Conservation (phyloP, 1,140 invertebrate genomes). For the Leucophenga varia region DNA sequence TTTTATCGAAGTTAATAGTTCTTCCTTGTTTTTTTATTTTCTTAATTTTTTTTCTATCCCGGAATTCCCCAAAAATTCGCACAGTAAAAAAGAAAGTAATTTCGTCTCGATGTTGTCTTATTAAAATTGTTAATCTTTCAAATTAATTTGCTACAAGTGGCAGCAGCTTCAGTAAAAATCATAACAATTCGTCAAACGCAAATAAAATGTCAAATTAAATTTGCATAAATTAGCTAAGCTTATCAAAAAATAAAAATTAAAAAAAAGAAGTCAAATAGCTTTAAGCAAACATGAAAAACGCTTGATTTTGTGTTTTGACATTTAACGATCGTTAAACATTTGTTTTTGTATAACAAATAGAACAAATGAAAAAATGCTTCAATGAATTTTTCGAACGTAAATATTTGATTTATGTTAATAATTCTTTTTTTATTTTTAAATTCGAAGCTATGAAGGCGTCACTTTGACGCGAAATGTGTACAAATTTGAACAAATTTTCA, state of each 20-base stretch:
- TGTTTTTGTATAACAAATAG: slow-evolving; percentile 14
- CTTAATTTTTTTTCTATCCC: too few species aligned
- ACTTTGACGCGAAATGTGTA: slow-evolving; percentile 26
- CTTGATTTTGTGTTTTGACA: slow-evolving; percentile 13
- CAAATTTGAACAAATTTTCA: too few species aligned
- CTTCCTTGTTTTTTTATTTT: too few species aligned
- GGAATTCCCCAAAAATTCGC: slow-evolving; percentile 29
- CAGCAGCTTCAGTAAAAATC: slow-evolving; percentile 2
- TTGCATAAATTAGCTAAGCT: slow-evolving; percentile 11
- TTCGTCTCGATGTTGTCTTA: too few species aligned
- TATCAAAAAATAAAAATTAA: slow-evolving; percentile 14
- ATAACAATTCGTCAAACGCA: slow-evolving; percentile 25
- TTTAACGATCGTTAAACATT: slow-evolving; percentile 2
- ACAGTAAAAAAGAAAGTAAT: too few species aligned
- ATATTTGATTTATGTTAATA: slow-evolving; percentile 19
- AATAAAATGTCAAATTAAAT: slow-evolving; percentile 32
- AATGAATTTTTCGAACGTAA: slow-evolving; percentile 7
- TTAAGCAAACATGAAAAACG: slow-evolving; percentile 32
- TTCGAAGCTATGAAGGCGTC: slow-evolving; percentile 2
- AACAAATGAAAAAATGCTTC: slow-evolving; percentile 4
- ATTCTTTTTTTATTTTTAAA: neutral
- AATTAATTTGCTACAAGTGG: slow-evolving; percentile 20
- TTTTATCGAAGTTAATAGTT: too few species aligned
- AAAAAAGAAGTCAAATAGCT: too few species aligned
- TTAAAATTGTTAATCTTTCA: slow-evolving; percentile 31